Evolutionary conservation across 2,888 invertebrate genomes (phyloP), one percentile per base, ranked within the genome.

Genomic region (Andrena bicolor): DNA sequence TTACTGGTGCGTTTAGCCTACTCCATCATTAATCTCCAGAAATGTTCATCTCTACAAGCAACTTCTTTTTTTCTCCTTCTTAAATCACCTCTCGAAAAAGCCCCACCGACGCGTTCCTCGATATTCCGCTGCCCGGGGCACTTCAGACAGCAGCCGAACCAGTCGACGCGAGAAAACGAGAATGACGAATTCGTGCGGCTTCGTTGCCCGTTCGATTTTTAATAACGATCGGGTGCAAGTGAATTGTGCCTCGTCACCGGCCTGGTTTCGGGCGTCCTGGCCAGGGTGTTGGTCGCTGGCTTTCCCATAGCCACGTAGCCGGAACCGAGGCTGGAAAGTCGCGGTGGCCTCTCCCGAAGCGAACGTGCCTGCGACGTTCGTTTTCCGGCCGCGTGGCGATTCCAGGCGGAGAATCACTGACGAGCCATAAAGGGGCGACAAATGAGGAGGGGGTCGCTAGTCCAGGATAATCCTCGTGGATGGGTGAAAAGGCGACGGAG

Each of bases 391-490:
- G 51, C 30, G 56, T 56, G 0, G 41, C 26, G 10, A 73, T n/a
- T 2, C 28, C 13, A 41, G 63, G 63, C 20, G 70, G 83, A 64
- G 77, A 85, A 78, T 83, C 82, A 82, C 74, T 76, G 86, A 72
- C 72, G 78, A 77, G 76, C 70, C 63, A 79, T 86, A 80, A 87
- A 83, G 79, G 71, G 61, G 41, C 61, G 78, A 85, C 85, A 82
- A 86, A 88, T 60, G 83, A 78, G 82, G 13, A 74, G 80, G 75
- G 83, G 78, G 64, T 32, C 48, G 72, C 51, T 76, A 76, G 84
- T 68, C 68, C 73, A 69, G 81, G 82, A 86, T 88, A 86, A 88
- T 88, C 86, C 86, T 80, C 26, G 8, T 77, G 53, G 78, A 76
- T 73, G 74, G 53, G 64, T 41, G 70, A 61, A 78, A 68, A 78